Evolutionary conservation across 2,888 invertebrate species (phyloP).

Genomic region (Drosophila borealis): DNA sequence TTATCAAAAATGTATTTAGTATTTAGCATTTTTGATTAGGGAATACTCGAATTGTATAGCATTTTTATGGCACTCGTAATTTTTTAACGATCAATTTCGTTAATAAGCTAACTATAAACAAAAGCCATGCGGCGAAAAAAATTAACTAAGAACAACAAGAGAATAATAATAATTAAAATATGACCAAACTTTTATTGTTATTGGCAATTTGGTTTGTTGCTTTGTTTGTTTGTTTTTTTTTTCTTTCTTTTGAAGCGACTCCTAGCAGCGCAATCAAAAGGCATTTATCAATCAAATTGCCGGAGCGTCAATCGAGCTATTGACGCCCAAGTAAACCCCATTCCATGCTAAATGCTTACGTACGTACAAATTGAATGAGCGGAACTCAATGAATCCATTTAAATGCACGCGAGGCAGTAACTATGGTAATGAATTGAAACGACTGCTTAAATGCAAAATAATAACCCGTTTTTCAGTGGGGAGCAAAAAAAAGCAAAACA

Average conservation of each 20-base stretch:
- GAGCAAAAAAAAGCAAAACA: conserved; percentile 13
- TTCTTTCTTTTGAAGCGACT: conserved; percentile 1
- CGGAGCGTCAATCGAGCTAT: conserved; percentile 53
- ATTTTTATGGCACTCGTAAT: conserved; percentile 74
- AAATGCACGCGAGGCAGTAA: conserved; percentile 76
- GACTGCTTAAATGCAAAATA: conserved; percentile 73
- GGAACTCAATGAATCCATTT: conserved; percentile 79
- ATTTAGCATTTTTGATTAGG: conserved; percentile 56
- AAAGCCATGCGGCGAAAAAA: conserved; percentile 21
- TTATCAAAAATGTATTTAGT: conserved; percentile 43
- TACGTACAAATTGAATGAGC: conserved; percentile 74
- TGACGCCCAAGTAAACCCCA: conserved; percentile 55
- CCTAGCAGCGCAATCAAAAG: conserved; percentile 41
- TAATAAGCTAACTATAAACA: conserved; percentile 66
- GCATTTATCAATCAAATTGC: conserved; percentile 63
- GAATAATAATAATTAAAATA: conserved; percentile 9
- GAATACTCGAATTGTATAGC: conserved; percentile 53
- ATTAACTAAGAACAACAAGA: conserved; percentile 14
- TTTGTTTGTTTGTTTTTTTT: background rate
- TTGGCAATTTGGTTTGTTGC: conserved; percentile 13
- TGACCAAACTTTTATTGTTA: conserved; percentile 42
- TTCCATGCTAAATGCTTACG: conserved; percentile 68
- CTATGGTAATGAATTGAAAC: conserved; percentile 79
- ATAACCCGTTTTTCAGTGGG: conserved; percentile 70
- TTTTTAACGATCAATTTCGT: conserved; percentile 81